Evolutionary conservation across 2,888 invertebrate species (phyloP).

Genomic region (Baronia brevicornis): DNA sequence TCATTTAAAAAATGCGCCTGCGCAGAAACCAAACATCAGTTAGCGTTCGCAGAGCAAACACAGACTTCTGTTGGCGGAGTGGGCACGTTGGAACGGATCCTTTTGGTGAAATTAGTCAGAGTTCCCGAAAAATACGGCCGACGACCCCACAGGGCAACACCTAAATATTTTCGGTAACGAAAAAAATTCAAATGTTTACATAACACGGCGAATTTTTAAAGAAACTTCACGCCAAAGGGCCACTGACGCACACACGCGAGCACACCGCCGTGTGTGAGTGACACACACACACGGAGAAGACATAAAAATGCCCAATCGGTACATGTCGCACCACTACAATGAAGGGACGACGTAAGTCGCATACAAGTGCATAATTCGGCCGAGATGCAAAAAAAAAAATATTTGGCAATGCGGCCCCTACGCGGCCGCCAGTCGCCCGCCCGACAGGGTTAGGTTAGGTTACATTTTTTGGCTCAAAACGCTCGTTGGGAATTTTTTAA

Average conservation of each 20-base stretch:
- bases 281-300: conserved; percentile 50
- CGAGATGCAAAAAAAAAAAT: conserved; percentile 77
- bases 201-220: conserved; percentile 68
- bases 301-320: conserved; percentile 70
- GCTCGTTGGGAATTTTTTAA: conserved; percentile 68
- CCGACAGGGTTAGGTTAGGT: conserved; percentile 75
- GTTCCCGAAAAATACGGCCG: conserved; percentile 68
- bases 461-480: conserved; percentile 76
- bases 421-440: conserved; percentile 74
- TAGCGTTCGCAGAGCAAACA: conserved; percentile 33
- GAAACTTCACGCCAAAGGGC: conserved; percentile 61
- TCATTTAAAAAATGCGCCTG: conserved; percentile 34
- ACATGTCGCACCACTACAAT: conserved; percentile 74
- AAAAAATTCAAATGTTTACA: conserved; percentile 68
- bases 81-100: conserved; percentile 44
- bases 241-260: conserved; percentile 53
- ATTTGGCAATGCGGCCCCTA: conserved; percentile 76
- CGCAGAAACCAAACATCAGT: conserved; percentile 35
- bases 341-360: conserved; percentile 75
- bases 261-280: conserved; percentile 60
- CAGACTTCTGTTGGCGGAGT: conserved; percentile 36
- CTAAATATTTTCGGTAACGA: conserved; percentile 66
- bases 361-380: conserved; percentile 77
- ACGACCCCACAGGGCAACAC: conserved; percentile 60
- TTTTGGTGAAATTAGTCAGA: conserved; percentile 68